Evolutionary conservation across 1,140 invertebrate genomes (phyloP).

Genomic region (Aphelenchoides besseyi): DNA sequence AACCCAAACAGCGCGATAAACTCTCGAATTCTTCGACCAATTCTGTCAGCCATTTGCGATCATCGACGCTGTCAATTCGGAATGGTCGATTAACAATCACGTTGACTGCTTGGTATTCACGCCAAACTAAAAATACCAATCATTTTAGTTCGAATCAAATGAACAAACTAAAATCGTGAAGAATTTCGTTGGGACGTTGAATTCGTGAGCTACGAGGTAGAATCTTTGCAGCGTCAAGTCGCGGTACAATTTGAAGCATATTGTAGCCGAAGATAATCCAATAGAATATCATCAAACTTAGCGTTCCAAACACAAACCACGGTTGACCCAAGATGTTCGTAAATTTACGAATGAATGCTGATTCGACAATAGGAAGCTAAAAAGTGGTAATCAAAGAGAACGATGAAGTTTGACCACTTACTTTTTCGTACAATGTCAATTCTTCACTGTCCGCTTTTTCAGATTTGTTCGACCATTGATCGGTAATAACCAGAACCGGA

Average conservation of each 20-base stretch:
- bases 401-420: too few species aligned
- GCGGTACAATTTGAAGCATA: conserved; percentile 46
- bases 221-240: conserved; percentile 57
- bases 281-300: background rate
- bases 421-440: background rate
- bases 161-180: conserved; percentile 46
- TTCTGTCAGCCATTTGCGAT: conserved; percentile 42
- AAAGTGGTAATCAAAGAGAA: background rate
- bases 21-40: conserved; percentile 58
- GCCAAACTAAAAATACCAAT: conserved; percentile 47
- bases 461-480: background rate
- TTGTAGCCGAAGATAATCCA: conserved; percentile 7
- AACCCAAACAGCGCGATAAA: conserved; percentile 49
- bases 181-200: conserved; percentile 45
- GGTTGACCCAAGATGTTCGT: conserved; percentile 9
- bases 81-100: conserved; percentile 53
- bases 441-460: conserved; percentile 11
- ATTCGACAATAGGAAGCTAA: conserved; percentile 2
- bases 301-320: background rate
- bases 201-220: conserved; percentile 54
- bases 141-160: too few species aligned
- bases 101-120: conserved; percentile 59
- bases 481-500: conserved; percentile 23
- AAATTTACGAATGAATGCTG: conserved; percentile 2
- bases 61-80: conserved; percentile 35